Conservation (phyloP, 2,113 vertebrate genomes). For the Bungarus multicinctus region DNA sequence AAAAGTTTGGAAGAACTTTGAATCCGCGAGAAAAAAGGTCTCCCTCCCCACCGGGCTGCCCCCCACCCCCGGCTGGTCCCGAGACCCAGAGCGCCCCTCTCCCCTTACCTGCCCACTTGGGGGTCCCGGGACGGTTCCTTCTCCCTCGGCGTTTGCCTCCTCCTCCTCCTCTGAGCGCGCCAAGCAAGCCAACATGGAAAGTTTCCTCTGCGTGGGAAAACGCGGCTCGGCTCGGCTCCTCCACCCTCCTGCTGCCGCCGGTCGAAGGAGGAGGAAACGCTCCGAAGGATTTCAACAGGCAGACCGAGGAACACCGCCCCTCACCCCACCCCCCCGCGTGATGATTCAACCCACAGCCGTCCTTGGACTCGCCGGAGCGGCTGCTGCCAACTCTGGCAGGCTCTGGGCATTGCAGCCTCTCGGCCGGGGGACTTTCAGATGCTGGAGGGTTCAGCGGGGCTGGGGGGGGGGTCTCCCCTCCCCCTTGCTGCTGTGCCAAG, state of each 20-base stretch:
- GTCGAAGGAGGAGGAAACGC: not conserved
- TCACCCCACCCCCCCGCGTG: not conserved
- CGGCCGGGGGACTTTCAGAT: not conserved
- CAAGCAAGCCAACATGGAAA: not conserved
- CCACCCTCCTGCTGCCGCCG: not conserved
- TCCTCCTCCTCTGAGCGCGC: not conserved
- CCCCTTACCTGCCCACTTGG: not conserved
- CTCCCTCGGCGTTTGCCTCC: not conserved
- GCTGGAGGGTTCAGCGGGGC: not conserved
- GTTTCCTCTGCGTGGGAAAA: not conserved
- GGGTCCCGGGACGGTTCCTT: not conserved
- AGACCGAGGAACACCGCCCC: not conserved
- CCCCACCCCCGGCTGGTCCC: not conserved
- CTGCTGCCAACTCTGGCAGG: not conserved
- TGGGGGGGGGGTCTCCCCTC: not conserved
- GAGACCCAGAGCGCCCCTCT: accelerated
- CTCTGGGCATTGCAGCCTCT: not conserved
- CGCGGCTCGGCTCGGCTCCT: not conserved
- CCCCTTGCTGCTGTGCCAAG: no score
- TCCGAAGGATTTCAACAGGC: not conserved
- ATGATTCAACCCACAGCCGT: not conserved
- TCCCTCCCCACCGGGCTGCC: not conserved
- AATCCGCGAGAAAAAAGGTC: not conserved
- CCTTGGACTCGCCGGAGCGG: not conserved
- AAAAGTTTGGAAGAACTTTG: not conserved